Evolutionary conservation across 2,888 invertebrate species (phyloP), one percentile per base, ranked within the genome.

Genomic region (Hemistola chrysoprasaria): DNA sequence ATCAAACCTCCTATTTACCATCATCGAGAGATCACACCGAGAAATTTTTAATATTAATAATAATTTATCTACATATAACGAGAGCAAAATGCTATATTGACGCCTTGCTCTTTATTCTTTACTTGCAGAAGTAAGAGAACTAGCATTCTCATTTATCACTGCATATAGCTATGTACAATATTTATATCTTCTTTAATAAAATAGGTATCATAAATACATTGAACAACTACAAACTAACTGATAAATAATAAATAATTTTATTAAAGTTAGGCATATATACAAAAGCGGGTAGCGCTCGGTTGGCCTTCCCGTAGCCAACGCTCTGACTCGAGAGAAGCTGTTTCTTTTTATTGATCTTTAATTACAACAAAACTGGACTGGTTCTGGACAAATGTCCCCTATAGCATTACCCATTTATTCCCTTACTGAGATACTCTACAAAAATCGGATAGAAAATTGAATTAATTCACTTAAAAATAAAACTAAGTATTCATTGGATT

Each of bases 241-340:
- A 78, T 78, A 85, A 85, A 83, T 80, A 87, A 87, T 88, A 87
- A 88, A 86, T 88, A 85, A 74, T 80, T 76, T 79, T 62, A 63
- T 74, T 53, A 67, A 54, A 77, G 72, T 80, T 65, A 83, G 87
- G 85, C 71, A 59, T 86, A 86, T 88, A 44, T 88, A 88, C 88
- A 88, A 64, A 88, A 87, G 87, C 88, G 75, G 64, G 69, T 69
- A 65, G 78, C 82, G 76, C 75, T 61, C 64, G 58, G 62, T 66
- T 68, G 63, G 59, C 65, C 53, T 53, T 48, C 49, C 47, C 53
- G 55, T 50, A 47, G 58, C 56, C 59, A 42, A 45, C 50, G 52
- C 44, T 52, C 58, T 58, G 63, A 62, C 64, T 61, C 62, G 41
- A 53, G 56, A 59, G 47, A 56, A 55, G 50, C 53, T 57, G 44